Base-by-base conservation (phyloP, 1,140 invertebrate genomes). In the Triops longicaudatus region DNA sequence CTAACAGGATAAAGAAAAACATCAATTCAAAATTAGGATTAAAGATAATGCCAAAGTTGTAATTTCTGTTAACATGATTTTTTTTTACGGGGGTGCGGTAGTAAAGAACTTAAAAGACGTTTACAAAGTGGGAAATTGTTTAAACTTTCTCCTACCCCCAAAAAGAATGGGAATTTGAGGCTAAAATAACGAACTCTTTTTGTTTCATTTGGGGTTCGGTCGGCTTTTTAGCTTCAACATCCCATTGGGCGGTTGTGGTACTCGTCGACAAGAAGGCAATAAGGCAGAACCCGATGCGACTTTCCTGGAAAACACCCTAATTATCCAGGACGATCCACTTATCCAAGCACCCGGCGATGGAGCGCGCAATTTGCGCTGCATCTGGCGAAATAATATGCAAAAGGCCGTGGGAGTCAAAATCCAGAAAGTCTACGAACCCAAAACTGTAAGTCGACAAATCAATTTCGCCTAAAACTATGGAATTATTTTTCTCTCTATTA, bases 251-350 rank as follows among this genome's bases (percentile, higher is more conserved):
- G 76, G 76, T 4, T 81, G 81, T 74, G 80, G 80, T 1, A 81
- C 81, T 22, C 28, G 43, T 9, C 78, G 79, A 1, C 76, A 80
- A 44, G 26, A 41, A 72, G 43, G 31, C 9, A 37, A 26, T 28
- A 14, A 73, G 77, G 63, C 75, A 11, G 50, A 78, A 50, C 37
- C 72, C 74, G 78, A 77, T 26, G 82, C 82, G n/a, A 77, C 79
- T 10, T 82, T 77, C 63, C 80, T 83, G n/a, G 83, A 83, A 72
- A 83, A 83, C 77, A 82, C 81, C 26, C 78, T 83, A 37, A 79
- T 83, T 26, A 82, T 83, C 76, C 83, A 83, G 80, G 79, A 79
- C 12, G 81, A 81, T 73, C 78, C 81, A 1, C 77, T 80, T 0
- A 80, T 83, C 75, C 82, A 82, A 75, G 81, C 82, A 77, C 80